These are phyloP conservation scores for Bursaphelenchus okinawaensis DNA, from an alignment of 2,888 invertebrate genomes.

Conservation along the genomic window DNA sequence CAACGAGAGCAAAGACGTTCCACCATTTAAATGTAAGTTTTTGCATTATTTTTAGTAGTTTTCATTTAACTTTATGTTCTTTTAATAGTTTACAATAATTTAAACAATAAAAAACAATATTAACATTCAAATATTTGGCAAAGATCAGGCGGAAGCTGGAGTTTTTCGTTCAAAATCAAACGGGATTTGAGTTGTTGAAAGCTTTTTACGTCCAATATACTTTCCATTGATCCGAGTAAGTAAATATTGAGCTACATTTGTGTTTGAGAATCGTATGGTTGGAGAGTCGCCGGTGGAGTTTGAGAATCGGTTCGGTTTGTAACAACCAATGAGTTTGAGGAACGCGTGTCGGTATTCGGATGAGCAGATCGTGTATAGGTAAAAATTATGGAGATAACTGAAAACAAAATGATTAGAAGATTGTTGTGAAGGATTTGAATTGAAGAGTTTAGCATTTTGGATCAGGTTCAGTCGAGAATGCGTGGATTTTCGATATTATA, in stretches of 20 bases:
- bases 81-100: no score
- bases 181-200: not conserved
- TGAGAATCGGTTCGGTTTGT: conserved; percentile 22
- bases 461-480: no score
- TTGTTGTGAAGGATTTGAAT: not conserved
- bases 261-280: conserved; percentile 36
- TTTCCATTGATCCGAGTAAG: not conserved
- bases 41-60: no score
- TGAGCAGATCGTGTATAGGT: conserved; percentile 48
- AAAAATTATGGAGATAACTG: conserved; percentile 61
- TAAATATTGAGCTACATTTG: not conserved
- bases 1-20: no score
- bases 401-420: not conserved
- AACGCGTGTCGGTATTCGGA: conserved; percentile 50
- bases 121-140: no score
- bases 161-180: not conserved
- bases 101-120: no score
- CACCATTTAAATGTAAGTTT: no score
- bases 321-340: conserved; percentile 36
- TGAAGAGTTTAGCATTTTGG: not conserved
- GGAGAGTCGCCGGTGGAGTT: conserved; percentile 40
- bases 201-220: not conserved
- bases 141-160: not conserved
- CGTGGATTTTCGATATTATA: no score
- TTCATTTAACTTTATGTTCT: no score